Evolutionary conservation across 1,140 invertebrate species (phyloP).

Genomic region (Drosophila persimilis): DNA sequence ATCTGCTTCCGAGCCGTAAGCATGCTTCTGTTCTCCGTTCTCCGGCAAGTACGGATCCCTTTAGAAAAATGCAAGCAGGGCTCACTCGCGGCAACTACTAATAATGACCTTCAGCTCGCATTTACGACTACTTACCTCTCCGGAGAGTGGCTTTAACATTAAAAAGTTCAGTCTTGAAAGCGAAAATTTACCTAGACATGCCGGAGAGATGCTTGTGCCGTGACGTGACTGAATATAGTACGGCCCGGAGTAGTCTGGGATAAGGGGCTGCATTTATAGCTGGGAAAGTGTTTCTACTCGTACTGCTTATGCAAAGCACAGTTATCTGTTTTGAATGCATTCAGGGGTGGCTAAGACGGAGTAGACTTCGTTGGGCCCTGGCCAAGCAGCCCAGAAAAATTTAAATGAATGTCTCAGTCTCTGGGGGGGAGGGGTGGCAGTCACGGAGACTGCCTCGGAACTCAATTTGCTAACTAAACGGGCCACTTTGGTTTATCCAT

Average conservation of each 20-base stretch:
- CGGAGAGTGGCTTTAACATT: slow-evolving; percentile 44
- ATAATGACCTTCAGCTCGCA: slow-evolving; percentile 32
- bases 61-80: slow-evolving; percentile 24
- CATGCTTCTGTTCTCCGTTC: slow-evolving; percentile 24
- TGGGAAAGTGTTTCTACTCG: slow-evolving; percentile 12
- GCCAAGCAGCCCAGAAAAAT: slow-evolving; percentile 24
- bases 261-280: slow-evolving; percentile 8
- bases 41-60: slow-evolving; percentile 12
- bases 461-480: slow-evolving; percentile 58
- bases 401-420: slow-evolving; percentile 30
- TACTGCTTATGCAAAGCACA: slow-evolving; percentile 21
- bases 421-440: neutral
- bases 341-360: neutral
- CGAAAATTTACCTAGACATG: slow-evolving; percentile 42
- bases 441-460: slow-evolving; percentile 16
- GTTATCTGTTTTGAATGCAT: slow-evolving; percentile 15
- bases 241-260: slow-evolving; percentile 2
- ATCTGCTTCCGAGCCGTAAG: slow-evolving; percentile 9
- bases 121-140: slow-evolving; percentile 30
- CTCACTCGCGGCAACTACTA: slow-evolving; percentile 32
- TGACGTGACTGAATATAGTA: slow-evolving; percentile 26
- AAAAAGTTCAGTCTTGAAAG: slow-evolving; percentile 55
- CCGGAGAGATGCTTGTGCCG: slow-evolving; percentile 32
- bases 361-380: slow-evolving; percentile 38
- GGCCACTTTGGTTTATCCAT: slow-evolving; percentile 46